Base-by-base conservation (phyloP, 92 coral and sea anemone genomes). In the Zoanthus gigantus region DNA sequence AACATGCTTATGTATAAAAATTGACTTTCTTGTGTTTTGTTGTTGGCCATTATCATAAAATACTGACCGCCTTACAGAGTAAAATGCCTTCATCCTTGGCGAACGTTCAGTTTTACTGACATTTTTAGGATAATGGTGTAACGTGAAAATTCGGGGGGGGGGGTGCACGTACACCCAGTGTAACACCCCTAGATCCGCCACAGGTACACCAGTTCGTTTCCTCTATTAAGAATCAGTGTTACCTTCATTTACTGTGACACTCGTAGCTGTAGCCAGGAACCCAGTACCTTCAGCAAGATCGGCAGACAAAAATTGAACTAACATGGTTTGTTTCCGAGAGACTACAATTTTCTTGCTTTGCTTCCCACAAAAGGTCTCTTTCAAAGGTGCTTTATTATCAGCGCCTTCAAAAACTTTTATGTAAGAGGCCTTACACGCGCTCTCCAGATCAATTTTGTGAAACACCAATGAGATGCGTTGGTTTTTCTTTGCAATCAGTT, bases 171-270 rank as follows among this genome's bases (percentile, higher is more conserved):
- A 23, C 23, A 23, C 23, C 23, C 23, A 23, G 23, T 23, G 23
- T 23, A 23, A 23, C 23, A 0, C 23, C 23, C 23, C 23, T 23
- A 23, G 23, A 23, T 23, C 23, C 23, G 23, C 23, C 23, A 23
- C 23, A 23, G 23, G 23, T 23, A 23, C 23, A 23, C 23, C 23
- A 23, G 3, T 34, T 1, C 42, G 42, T 34, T 34, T 34, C 42
- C 3, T 34, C 42, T 34, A 34, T 34, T 34, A 34, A 34, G 42
- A 34, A 34, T 34, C 42, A 34, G 42, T 34, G 3, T 34, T 76
- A 76, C 81, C 67, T 76, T 76, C 81, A 31, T 76, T 76, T 10
- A 18, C 81, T 52, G 66, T 76, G 60, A 50, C 13, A 30, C 67
- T 14, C 30, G 4, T 11, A 11, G 81, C 81, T 28, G 66, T 76